phyloP scores from a whole-genome alignment of 2,888 invertebrate species.

The Agrotis exclamationis region DNA sequence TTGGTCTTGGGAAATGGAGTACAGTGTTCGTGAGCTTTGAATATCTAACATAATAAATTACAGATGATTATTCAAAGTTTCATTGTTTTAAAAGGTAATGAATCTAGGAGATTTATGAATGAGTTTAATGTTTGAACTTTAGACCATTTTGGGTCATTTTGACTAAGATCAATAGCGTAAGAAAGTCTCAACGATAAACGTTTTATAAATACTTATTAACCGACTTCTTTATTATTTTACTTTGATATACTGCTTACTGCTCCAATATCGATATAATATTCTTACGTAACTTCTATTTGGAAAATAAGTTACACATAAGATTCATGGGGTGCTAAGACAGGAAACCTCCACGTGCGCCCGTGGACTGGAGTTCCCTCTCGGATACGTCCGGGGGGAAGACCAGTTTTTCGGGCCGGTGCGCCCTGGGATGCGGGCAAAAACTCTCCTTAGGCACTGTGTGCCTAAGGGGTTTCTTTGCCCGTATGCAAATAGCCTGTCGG shows the following conservation, averaged over 20 bases:
- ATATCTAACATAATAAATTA: conserved; percentile 9
- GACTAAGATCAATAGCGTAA: background rate
- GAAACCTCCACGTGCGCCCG: no score
- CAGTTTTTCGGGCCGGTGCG: no score
- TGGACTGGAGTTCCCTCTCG: no score
- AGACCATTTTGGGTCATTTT: background rate
- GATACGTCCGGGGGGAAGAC: no score
- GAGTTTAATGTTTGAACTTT: background rate
- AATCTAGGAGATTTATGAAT: background rate
- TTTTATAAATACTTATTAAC: no score
- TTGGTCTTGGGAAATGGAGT: conserved; percentile 28
- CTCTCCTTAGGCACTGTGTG: no score
- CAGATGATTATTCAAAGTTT: background rate
- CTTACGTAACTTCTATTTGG: background rate
- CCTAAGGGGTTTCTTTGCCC: no score
- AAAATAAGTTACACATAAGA: background rate
- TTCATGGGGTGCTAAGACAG: no score
- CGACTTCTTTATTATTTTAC: no score
- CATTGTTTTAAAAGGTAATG: conserved; percentile 3
- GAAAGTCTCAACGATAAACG: background rate
- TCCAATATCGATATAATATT: background rate
- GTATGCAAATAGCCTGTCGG: no score
- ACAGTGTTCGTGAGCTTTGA: conserved; percentile 9
- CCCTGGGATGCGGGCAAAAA: no score
- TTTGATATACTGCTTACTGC: no score